Evolutionary conservation across 1,140 invertebrate genomes (phyloP).

Genomic region (Potamilus streckersoni): DNA sequence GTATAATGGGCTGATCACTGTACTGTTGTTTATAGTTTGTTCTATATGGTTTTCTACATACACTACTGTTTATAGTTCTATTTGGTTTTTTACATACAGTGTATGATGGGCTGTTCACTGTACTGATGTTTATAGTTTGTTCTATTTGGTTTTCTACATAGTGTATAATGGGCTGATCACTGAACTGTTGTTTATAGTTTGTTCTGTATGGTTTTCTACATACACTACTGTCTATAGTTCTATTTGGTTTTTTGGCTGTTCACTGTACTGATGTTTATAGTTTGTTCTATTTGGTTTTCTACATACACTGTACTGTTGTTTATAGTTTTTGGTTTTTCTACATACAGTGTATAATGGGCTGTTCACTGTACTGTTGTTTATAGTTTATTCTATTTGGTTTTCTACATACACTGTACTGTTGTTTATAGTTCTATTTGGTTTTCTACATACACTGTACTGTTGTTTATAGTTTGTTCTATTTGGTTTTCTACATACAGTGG

Average conservation of each 20-base stretch:
- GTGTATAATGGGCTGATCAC: no score
- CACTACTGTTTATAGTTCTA: slow-evolving; percentile 52
- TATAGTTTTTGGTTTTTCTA: slow-evolving; percentile 18
- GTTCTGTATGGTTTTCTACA: slow-evolving; percentile 17
- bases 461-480: no score
- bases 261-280: no score
- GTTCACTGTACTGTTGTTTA: no score
- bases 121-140: no score
- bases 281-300: slow-evolving; percentile 19
- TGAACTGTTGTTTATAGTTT: no score
- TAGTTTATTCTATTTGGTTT: slow-evolving; percentile 7
- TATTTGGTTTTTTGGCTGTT: slow-evolving; percentile 24
- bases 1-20: no score
- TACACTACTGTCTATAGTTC: slow-evolving; percentile 51
- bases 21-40: no score
- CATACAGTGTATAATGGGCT: no score
- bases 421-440: neutral
- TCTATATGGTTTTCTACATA: slow-evolving; percentile 16
- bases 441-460: slow-evolving; percentile 17
- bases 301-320: slow-evolving; percentile 57
- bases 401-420: slow-evolving; percentile 59
- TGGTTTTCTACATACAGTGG: slow-evolving; percentile 74
- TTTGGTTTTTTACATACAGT: slow-evolving; percentile 68
- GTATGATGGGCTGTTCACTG: no score
- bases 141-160: slow-evolving; percentile 17